Conservation (phyloP, 2,888 invertebrate genomes). For the Calephelis perditalis region DNA sequence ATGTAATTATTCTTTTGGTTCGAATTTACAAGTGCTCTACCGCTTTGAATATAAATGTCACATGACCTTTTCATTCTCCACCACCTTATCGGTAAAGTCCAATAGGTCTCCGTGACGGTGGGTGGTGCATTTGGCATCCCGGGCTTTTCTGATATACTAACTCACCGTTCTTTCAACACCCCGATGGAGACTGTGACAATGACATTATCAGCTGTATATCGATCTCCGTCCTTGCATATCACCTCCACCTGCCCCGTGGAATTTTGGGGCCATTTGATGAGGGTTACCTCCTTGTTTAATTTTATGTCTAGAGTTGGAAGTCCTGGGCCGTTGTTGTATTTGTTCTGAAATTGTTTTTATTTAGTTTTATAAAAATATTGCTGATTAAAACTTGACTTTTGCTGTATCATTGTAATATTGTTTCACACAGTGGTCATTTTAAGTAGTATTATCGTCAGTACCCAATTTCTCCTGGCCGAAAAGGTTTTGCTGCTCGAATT, state of each 20-base stretch:
- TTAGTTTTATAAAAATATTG: background rate
- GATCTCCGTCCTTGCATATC: slow-evolving; percentile 66
- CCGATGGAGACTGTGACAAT: slow-evolving; percentile 84
- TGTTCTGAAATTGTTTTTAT: slow-evolving; percentile 43
- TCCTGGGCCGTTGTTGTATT: slow-evolving; percentile 50
- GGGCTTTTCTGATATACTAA: background rate
- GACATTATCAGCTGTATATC: slow-evolving; percentile 78
- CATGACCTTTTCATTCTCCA: too few species aligned
- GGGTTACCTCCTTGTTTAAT: slow-evolving; percentile 46
- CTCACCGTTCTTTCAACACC: slow-evolving; percentile 78
- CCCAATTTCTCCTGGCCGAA: too few species aligned
- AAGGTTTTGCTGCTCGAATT: too few species aligned
- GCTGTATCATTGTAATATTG: too few species aligned
- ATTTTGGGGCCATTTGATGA: slow-evolving; percentile 43
- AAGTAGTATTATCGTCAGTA: too few species aligned
- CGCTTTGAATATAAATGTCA: too few species aligned
- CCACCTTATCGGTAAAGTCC: too few species aligned
- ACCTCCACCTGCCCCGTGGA: slow-evolving; percentile 48
- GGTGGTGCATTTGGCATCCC: too few species aligned
- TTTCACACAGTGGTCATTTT: too few species aligned
- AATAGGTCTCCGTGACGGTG: too few species aligned
- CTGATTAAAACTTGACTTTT: background rate
- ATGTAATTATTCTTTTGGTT: too few species aligned
- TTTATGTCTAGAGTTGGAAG: slow-evolving; percentile 43
- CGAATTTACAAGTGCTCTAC: too few species aligned